Evolutionary conservation across 2,113 vertebrate species (phyloP), one percentile per base, ranked within the genome.

Genomic region (Lophotis ruficrista): DNA sequence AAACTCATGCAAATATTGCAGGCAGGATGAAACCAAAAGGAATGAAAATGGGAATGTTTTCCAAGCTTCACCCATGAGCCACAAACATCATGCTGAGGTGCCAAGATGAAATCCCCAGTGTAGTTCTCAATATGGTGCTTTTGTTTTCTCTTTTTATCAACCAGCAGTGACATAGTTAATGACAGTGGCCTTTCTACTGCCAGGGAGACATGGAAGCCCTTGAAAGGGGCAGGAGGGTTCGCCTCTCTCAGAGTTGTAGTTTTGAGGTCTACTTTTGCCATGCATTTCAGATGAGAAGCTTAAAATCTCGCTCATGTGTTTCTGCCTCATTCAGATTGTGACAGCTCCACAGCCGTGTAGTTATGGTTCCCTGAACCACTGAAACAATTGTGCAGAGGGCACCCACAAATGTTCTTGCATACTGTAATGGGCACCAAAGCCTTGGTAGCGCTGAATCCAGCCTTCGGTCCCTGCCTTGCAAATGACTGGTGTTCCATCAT

Each of bases 401-500:
- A 92, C 23, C 30, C 23, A 30, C 38, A 72, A 93, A 94, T 84
- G 58, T 75, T 90, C 47, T 82, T 80, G 43, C 43, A 22, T 50
- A n/a, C 47, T 73, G 21, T 82, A 82, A 97, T 58, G 73, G 58
- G 51, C 31, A 57, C 37, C 2, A 28, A 69, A 96, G 54, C 86
- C 82, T 96, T 93, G 93, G 79, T 43, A 84, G 65, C 86, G 65
- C 90, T 80, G 65, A 58, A 73, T 76, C 31, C 30, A 76, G 47
- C 77, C 83, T 94, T 96, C 75, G 70, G n/a, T 62, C 22, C 11
- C 41, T 81, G 70, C 43, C 54, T 95, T 77, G 23, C 48, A 82
- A 82, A 88, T 77, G 93, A 83, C 76, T 95, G 60, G 8, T 84
- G 20, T 73, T 96, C 86, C 64, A 90, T 94, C 93, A 96, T 94